Evolutionary conservation across 2,113 vertebrate genomes (phyloP).

Genomic region (Lates calcarifer): DNA sequence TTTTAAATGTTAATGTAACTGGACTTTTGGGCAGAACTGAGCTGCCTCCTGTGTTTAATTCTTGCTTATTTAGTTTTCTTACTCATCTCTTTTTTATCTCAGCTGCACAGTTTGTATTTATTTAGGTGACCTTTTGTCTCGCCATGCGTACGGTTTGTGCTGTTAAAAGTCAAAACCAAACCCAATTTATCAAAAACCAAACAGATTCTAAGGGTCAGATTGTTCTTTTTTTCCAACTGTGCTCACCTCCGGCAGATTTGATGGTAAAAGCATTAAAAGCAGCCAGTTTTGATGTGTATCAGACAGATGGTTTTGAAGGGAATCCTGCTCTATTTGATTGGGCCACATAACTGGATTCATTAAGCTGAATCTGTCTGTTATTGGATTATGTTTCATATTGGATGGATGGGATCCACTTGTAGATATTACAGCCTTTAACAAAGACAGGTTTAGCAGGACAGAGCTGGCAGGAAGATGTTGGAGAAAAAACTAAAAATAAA

Average conservation of each 20-base stretch:
- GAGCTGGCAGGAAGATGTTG: neutral
- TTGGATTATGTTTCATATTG: constrained; percentile 75
- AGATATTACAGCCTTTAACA: constrained; percentile 67
- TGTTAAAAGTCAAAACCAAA: constrained; percentile 30
- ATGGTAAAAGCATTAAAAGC: constrained; percentile 67
- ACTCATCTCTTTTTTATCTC: constrained; percentile 1
- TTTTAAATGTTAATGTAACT: no score
- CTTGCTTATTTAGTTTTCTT: neutral
- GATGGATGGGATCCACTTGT: constrained; percentile 76
- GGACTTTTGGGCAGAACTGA: no score
- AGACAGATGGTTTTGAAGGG: constrained; percentile 64
- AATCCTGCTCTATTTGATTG: constrained; percentile 74
- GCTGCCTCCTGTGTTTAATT: neutral
- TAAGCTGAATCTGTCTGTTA: constrained; percentile 65
- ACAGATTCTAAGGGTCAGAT: constrained; percentile 15
- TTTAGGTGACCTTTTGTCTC: constrained; percentile 25
- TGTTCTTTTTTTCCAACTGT: constrained; percentile 6
- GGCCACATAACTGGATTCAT: constrained; percentile 75
- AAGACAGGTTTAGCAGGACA: constrained; percentile 52
- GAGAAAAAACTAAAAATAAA: neutral
- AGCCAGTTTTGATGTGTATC: constrained; percentile 60
- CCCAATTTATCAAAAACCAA: constrained; percentile 10
- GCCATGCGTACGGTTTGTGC: constrained; percentile 18
- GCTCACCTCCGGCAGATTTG: constrained; percentile 34
- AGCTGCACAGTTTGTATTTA: constrained; percentile 2